phyloP scores from a whole-genome alignment of 2,888 invertebrate species.

The Hirtodrosophila duncani region DNA sequence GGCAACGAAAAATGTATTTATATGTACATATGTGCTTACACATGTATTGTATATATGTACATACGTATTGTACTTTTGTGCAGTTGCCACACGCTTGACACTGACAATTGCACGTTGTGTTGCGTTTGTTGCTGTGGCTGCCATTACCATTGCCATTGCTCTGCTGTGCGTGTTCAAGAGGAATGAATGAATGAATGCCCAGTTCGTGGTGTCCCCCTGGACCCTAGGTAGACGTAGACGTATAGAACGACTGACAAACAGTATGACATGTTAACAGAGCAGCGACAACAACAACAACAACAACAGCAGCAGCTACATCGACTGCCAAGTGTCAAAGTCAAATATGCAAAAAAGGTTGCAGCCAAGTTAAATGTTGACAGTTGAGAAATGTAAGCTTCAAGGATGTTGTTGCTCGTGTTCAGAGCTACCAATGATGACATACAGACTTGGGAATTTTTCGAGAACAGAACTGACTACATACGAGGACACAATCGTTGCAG shows the following conservation, averaged over 20 bases:
- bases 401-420: constrained; percentile 57
- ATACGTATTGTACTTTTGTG: constrained; percentile 23
- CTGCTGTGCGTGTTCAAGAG: constrained; percentile 61
- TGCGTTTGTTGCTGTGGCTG: constrained; percentile 24
- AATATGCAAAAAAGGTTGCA: constrained; percentile 63
- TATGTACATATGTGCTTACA: not conserved
- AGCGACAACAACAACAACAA: constrained; percentile 39
- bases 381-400: constrained; percentile 73
- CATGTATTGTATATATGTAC: constrained; percentile 6
- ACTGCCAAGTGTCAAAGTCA: constrained; percentile 73
- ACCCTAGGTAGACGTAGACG: constrained; percentile 13
- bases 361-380: constrained; percentile 70
- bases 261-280: constrained; percentile 66
- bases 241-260: constrained; percentile 24
- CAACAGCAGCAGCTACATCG: constrained; percentile 6
- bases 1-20: not conserved
- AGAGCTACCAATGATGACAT: constrained; percentile 43
- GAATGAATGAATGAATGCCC: no score
- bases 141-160: constrained; percentile 2
- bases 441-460: constrained; percentile 17
- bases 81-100: constrained; percentile 53
- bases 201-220: constrained; percentile 53
- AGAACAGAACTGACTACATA: not conserved
- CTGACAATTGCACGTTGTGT: constrained; percentile 58
- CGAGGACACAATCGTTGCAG: not conserved